Evolutionary conservation across 2,113 vertebrate species (phyloP), one percentile per base, ranked within the genome.

Genomic region (Marcusenius ussheri): DNA sequence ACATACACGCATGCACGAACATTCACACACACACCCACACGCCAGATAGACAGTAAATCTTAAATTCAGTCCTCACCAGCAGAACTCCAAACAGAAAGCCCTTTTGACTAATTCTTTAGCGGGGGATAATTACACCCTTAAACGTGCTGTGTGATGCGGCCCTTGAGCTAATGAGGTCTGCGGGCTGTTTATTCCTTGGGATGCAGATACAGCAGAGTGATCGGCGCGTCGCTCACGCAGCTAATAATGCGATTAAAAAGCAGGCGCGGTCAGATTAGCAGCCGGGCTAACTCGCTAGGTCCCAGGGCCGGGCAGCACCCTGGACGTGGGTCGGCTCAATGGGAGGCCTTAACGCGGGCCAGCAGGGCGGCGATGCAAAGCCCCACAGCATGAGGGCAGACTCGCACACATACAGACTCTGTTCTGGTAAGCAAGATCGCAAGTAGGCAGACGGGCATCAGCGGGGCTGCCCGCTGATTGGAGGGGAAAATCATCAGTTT

Each of bases 391-490:
- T 70, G 70, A 77, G 70, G 39, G 11, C 70, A 39, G 70, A 27
- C 9, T 66, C 9, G 4, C 66, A 24, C 45, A 13, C 62, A 10
- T 5, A 35, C 2, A 21, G 31, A 39, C 53, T 27, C 21, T 3
- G 1, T 27, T 21, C 45, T 87, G 66, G 56, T 89, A 87, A 87
- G n/a, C 3, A 80, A 27, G 11, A 24, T 9, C 8, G 58, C 24
- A 62, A 27, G 58, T 10, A 66, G 58, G 27, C 24, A 66, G 91
- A 91, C 91, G 93, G 89, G 93, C 92, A 92, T 92, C 91, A 47
- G 90, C 92, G 62, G 91, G 90, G 89, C 91, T 51, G 90, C 89
- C 91, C 91, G 24, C 89, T 91, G 91, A 94, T 93, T 93, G 91
- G 90, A 93, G 86, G 56, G 39, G 85, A 53, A 46, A 77, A 39